Percentiles rank a stretch among this genome's conserved stretches.
Conservation (phyloP, 2,888 invertebrate species). For the Orchesellides sinensis region DNA sequence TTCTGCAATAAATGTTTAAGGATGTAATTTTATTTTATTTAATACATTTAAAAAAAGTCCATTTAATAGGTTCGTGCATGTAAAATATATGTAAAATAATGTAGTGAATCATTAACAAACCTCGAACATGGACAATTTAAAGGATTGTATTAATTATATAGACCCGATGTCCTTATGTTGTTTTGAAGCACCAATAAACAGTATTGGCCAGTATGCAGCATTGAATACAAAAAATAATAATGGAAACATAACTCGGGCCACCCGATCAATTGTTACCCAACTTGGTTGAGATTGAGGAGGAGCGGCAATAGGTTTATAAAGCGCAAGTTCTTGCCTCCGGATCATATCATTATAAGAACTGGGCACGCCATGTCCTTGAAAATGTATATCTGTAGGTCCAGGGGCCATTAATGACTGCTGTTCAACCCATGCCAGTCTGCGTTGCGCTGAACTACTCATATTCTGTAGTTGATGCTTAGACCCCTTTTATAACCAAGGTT, state of each 20-base stretch:
- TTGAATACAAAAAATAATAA: slow-evolving; percentile 87
- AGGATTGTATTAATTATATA: too few relatives aligned
- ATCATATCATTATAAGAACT: background rate
- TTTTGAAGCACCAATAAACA: slow-evolving; percentile 76
- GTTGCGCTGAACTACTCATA: too few relatives aligned
- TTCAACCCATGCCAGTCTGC: slow-evolving; percentile 40
- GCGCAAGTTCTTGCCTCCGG: slow-evolving; percentile 9
- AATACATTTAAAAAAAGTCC: too few relatives aligned
- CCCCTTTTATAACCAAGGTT: too few relatives aligned
- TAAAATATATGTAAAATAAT: too few relatives aligned
- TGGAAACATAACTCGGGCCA: slow-evolving; percentile 87
- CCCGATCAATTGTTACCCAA: slow-evolving; percentile 87
- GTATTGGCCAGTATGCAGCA: slow-evolving; percentile 87
- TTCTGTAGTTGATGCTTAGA: too few relatives aligned
- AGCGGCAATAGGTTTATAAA: slow-evolving; percentile 5
- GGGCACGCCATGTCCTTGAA: background rate
- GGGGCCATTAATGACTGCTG: too few relatives aligned
- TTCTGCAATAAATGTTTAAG: too few relatives aligned
- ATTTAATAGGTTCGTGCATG: too few relatives aligned
- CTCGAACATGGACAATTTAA: too few relatives aligned
- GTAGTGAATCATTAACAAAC: too few relatives aligned
- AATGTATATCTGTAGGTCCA: background rate
- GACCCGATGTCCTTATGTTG: slow-evolving; percentile 13
- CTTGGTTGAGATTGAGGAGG: slow-evolving; percentile 75
- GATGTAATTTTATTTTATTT: too few relatives aligned